Base-by-base conservation (phyloP, 2,888 invertebrate species). In the Drosophila engyochracea region DNA sequence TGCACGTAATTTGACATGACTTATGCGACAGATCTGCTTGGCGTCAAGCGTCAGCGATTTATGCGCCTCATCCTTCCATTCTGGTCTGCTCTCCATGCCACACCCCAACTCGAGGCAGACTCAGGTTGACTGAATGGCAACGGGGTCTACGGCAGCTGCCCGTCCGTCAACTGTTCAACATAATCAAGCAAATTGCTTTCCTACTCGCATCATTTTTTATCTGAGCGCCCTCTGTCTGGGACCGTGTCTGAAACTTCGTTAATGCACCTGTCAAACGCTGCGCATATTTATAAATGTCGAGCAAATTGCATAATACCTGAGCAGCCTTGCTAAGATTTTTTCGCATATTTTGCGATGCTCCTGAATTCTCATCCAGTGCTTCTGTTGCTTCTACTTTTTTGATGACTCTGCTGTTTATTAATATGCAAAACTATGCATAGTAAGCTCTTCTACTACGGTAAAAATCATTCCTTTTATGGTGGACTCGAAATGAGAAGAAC, bases 141-240 rank as follows among this genome's bases (percentile, higher is more conserved):
- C 10, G 37, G 54, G 31, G 41, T 4, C 47, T 41, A 22, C 28
- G 39, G 37, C 25, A 28, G 25, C 28, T 28, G 14, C 30, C 66
- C 62, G 58, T 63, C 60, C 71, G 61, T 63, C 68, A 67, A 76
- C 83, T 91, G 88, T 74, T 91, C 78, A 81, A 87, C 88, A 90
- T 91, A 87, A 87, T 91, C 90, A 88, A 88, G 88, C 91, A 87
- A 91, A 87, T 87, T 87, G 91, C 87, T 90, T 90, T 91, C 72
- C 88, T 57, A 85, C 91, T 87, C 90, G 91, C 87, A 90, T 87
- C 90, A 90, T 91, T 87, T 87, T 90, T 91, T 85, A 90, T 81
- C 76, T 59, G 35, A 44, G 41, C 63, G 57, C 51, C 39, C 67
- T 59, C 53, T 49, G 66, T 67, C 68, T 77, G 57, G 52, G 30